Conservation (phyloP, 2,797 vertebrate genomes). For the Podargus strigoides region DNA sequence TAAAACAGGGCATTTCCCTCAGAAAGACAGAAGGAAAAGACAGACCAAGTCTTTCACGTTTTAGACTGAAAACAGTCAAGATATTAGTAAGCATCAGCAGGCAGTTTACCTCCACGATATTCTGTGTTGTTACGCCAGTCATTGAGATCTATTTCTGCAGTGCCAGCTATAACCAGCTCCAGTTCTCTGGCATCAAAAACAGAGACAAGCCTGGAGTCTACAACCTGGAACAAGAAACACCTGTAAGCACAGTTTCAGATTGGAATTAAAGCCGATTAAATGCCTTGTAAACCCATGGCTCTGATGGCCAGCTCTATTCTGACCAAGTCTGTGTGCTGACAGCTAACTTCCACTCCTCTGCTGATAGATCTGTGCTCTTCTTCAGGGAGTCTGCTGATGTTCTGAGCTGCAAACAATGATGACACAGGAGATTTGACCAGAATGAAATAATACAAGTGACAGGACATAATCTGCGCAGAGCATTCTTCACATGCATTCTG, state of each 20-base stretch:
- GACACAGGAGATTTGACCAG: neutral
- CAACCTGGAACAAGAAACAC: slow-evolving; percentile 81
- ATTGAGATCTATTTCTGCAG: slow-evolving; percentile 92
- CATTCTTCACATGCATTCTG: neutral
- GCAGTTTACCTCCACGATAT: slow-evolving; percentile 89
- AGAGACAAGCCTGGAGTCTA: slow-evolving; percentile 93
- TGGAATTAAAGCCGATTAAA: neutral
- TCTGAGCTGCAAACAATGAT: neutral
- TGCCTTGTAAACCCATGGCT: neutral
- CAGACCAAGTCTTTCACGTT: neutral
- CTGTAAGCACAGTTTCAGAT: neutral
- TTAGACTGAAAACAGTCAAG: neutral
- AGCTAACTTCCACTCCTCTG: neutral
- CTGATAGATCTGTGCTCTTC: neutral
- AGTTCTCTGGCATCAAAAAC: slow-evolving; percentile 98
- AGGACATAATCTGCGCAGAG: neutral
- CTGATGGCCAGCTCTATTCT: neutral
- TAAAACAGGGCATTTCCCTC: neutral
- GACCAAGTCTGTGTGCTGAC: neutral
- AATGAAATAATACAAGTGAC: neutral
- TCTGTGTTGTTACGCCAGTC: slow-evolving; percentile 97
- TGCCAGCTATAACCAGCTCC: slow-evolving; percentile 96
- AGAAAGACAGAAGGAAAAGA: neutral
- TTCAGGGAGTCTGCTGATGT: neutral
- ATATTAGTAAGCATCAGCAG: neutral